A percentile compares a stretch with the other conserved stretches of the same genome.
These are phyloP conservation scores for Oncorhynchus keta DNA, from an alignment of 2,113 vertebrate genomes.

Conservation along the genomic window DNA sequence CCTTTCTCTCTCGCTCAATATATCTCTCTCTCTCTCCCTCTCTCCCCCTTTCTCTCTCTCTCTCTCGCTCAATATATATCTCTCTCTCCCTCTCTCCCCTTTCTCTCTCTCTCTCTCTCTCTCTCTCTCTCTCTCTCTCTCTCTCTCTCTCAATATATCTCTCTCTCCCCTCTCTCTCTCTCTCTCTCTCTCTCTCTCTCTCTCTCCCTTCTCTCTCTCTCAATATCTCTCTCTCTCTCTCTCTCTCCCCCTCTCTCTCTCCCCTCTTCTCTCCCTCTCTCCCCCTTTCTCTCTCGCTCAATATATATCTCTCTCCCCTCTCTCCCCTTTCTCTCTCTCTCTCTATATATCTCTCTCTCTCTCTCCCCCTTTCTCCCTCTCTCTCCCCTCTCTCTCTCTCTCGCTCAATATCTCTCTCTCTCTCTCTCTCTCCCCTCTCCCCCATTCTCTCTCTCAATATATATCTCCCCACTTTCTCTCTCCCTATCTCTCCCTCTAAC, in stretches of 20 bases:
- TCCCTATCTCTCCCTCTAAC: background rate
- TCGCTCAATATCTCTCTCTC: background rate
- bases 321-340: background rate
- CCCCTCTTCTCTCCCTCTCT: background rate
- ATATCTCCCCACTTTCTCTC: too few species aligned
- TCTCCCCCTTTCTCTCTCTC: background rate
- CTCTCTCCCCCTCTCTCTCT: background rate
- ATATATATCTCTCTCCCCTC: background rate
- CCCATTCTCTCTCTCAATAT: too few species aligned
- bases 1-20: background rate
- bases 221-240: conserved; percentile 2
- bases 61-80: background rate
- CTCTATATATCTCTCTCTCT: background rate
- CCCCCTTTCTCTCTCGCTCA: background rate
- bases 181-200: background rate
- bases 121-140: background rate
- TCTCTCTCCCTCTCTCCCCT: background rate
- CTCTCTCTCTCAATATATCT: conserved; percentile 12
- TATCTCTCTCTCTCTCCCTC: background rate
- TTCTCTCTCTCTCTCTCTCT: conserved; percentile 15
- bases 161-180: background rate
- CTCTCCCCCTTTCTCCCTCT: background rate
- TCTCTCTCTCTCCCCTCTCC: conserved; percentile 5
- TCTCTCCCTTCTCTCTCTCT: conserved; percentile 24
- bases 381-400: conserved; percentile 6